phyloP scores from a whole-genome alignment of 64 coral and sea anemone species.

The Dendrophyllia cribrosa region DNA sequence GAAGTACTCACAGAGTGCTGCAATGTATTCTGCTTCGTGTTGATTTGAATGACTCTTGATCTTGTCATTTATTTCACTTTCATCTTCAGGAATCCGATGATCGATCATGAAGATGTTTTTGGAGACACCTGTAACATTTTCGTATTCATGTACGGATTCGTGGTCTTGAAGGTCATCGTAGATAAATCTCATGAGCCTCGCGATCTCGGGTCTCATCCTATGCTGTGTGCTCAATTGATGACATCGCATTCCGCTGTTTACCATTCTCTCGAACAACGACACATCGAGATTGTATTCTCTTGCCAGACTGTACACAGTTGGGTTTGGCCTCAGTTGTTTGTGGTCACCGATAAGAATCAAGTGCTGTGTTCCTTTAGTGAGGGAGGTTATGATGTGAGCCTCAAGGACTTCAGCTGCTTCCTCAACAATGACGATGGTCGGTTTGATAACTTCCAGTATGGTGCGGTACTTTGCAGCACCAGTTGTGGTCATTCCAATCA shows the following conservation, averaged over 20 bases:
- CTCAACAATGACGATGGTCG: constrained; percentile 81
- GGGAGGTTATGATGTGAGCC: constrained; percentile 87
- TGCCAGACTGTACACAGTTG: constrained; percentile 75
- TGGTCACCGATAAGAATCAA: constrained; percentile 95
- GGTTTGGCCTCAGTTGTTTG: constrained; percentile 90
- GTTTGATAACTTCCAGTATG: constrained; percentile 73
- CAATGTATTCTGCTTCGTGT: constrained; percentile 83
- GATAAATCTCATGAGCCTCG: constrained; percentile 71
- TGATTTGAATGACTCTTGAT: constrained; percentile 84
- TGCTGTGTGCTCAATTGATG: constrained; percentile 75
- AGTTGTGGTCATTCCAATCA: constrained; percentile 91
- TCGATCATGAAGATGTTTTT: constrained; percentile 77
- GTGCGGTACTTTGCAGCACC: constrained; percentile 83
- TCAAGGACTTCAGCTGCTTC: constrained; percentile 95
- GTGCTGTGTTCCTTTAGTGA: constrained; percentile 83
- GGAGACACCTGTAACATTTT: constrained; percentile 52
- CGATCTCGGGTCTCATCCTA: constrained; percentile 85
- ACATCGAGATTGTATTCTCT: constrained; percentile 78
- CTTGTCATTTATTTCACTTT: constrained; percentile 70
- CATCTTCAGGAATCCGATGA: constrained; percentile 62
- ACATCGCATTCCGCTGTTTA: constrained; percentile 74
- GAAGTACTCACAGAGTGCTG: constrained; percentile 80
- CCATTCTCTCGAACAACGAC: constrained; percentile 95
- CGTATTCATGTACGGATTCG: constrained; percentile 34
- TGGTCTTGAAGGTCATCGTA: constrained; percentile 70